Percentiles rank a stretch among this genome's conserved stretches.
Evolutionary conservation across 2,888 invertebrate genomes (phyloP).

Genomic region (Hyppa rectilinea): DNA sequence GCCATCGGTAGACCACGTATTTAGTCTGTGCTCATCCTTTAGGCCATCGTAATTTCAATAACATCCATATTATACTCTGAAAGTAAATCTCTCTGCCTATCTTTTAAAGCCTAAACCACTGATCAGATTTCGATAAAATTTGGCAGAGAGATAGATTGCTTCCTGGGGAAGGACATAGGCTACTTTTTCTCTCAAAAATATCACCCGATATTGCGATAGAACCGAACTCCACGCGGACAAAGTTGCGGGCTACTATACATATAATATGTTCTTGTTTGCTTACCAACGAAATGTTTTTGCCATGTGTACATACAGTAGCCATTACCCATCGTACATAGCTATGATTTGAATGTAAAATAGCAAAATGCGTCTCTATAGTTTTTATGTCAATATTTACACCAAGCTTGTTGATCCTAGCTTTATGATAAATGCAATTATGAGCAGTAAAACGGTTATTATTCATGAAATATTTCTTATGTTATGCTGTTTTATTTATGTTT

Average conservation of each 20-base stretch:
- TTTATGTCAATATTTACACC: constrained; percentile 47
- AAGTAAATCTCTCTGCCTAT: no score
- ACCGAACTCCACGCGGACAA: no score
- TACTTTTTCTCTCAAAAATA: no score
- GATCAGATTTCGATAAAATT: no score
- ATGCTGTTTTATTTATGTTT: constrained; percentile 15
- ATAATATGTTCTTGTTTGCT: constrained; percentile 13
- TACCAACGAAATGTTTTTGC: constrained; percentile 11
- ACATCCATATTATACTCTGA: no score
- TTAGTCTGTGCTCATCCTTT: not conserved
- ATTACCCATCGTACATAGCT: constrained; percentile 3
- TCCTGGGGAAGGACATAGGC: no score
- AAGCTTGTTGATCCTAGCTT: constrained; percentile 37
- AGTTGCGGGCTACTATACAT: no score
- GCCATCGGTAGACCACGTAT: not conserved
- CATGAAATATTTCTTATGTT: constrained; percentile 21
- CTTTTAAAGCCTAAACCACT: no score
- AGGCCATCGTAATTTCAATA: constrained; percentile 16
- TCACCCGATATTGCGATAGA: no score
- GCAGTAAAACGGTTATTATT: constrained; percentile 24
- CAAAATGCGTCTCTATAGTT: constrained; percentile 24
- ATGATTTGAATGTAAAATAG: constrained; percentile 43
- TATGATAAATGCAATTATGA: constrained; percentile 41
- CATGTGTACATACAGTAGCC: constrained; percentile 23
- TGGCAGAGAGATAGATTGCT: no score